Evolutionary conservation across 2,888 invertebrate species (phyloP).

Genomic region (Phaonia tiefii): DNA sequence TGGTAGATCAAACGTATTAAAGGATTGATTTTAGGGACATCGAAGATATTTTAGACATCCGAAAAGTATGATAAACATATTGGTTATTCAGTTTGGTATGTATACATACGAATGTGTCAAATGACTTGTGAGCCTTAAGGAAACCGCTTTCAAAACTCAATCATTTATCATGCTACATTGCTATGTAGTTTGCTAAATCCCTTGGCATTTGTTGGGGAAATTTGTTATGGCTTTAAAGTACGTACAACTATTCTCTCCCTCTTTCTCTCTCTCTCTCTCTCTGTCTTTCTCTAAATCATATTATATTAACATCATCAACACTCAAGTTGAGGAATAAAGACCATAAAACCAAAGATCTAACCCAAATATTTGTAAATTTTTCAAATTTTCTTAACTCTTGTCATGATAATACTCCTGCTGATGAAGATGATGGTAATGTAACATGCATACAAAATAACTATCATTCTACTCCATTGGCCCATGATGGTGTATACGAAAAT

Average conservation of each 20-base stretch:
- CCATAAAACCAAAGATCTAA: conserved; percentile 38
- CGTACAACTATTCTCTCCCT: too few relatives aligned
- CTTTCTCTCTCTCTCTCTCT: background rate
- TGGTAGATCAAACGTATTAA: too few relatives aligned
- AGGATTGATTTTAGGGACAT: too few relatives aligned
- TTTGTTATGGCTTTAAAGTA: too few relatives aligned
- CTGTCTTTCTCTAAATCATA: background rate
- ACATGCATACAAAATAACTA: conserved; percentile 13
- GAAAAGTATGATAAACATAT: background rate
- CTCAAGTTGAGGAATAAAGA: background rate
- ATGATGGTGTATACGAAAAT: conserved; percentile 20
- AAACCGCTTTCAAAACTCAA: background rate
- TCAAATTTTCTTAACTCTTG: conserved; percentile 22
- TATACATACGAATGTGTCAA: background rate
- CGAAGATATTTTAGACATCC: too few relatives aligned
- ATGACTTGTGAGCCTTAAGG: background rate
- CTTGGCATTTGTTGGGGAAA: too few relatives aligned
- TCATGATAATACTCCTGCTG: background rate
- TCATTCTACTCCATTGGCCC: background rate
- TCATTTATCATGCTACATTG: background rate
- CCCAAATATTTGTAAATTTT: conserved; percentile 47
- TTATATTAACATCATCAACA: conserved; percentile 31
- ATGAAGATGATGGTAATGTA: background rate
- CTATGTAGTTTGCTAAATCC: too few relatives aligned
- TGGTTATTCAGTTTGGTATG: background rate